A percentile compares a stretch with the other conserved stretches of the same genome.
These are phyloP conservation scores for Lydus trimaculatus DNA, from an alignment of 2,888 invertebrate genomes.

Conservation along the genomic window DNA sequence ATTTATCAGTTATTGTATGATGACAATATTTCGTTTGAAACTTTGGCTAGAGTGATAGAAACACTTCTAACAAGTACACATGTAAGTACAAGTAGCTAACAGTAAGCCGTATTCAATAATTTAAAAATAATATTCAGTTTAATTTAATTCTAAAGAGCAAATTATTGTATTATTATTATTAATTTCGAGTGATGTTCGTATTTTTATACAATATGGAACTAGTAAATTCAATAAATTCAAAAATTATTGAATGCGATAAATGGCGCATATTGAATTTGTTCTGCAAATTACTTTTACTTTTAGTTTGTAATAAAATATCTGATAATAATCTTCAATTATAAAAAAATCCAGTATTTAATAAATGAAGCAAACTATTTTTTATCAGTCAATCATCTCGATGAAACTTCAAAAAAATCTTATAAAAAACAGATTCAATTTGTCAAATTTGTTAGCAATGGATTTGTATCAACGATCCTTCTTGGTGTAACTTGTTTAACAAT, in stretches of 20 bases:
- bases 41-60: not conserved
- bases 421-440: not conserved
- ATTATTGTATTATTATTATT: too few relatives aligned
- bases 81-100: not conserved
- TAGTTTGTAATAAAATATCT: not conserved
- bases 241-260: too few relatives aligned
- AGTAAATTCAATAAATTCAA: not conserved
- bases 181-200: too few relatives aligned
- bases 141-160: too few relatives aligned
- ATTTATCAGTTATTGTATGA: not conserved
- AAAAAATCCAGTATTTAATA: not conserved
- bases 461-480: not conserved
- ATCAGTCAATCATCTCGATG: not conserved
- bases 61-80: not conserved
- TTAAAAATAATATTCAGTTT: too few relatives aligned
- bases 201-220: not conserved
- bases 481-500: too few relatives aligned
- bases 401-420: not conserved
- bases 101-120: too few relatives aligned
- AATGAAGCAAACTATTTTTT: not conserved
- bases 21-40: not conserved
- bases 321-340: not conserved
- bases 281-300: not conserved
- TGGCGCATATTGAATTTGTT: not conserved
- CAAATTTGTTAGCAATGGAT: not conserved